phyloP scores from a whole-genome alignment of 2,888 invertebrate genomes.

The Omphaloscelis lunosa region DNA sequence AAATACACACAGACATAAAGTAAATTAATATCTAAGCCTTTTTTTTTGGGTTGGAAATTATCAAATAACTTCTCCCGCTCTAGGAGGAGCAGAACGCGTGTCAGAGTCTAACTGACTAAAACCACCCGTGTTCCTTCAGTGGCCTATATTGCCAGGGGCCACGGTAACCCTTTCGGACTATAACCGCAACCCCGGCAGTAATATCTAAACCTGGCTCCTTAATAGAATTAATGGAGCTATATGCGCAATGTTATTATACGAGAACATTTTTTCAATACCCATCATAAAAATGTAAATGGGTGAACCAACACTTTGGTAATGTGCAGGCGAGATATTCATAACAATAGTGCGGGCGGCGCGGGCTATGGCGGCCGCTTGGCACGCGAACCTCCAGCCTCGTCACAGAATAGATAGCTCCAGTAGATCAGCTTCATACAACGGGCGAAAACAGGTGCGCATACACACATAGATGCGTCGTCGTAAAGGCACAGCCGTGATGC shows the following conservation, averaged over 20 bases:
- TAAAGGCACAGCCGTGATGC: too few species aligned
- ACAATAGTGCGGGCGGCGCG: conserved; percentile 61
- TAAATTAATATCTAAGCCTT: conserved; percentile 23
- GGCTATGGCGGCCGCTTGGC: conserved; percentile 57
- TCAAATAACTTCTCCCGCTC: too few species aligned
- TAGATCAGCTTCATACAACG: background rate
- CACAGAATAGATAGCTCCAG: conserved; percentile 5
- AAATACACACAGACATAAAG: background rate
- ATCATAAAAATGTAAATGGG: conserved; percentile 68
- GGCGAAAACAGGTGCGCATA: background rate
- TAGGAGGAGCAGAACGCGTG: too few species aligned
- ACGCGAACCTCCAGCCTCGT: conserved; percentile 67
- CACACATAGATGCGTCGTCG: background rate
- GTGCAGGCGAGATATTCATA: conserved; percentile 69
- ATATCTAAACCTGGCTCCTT: conserved; percentile 16
- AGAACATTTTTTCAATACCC: conserved; percentile 59
- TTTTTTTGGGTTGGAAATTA: too few species aligned
- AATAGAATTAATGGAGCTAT: conserved; percentile 47
- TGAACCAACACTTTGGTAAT: conserved; percentile 60
- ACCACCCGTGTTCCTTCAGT: too few species aligned
- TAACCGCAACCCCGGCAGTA: too few species aligned
- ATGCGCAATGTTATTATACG: conserved; percentile 50
- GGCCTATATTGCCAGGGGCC: too few species aligned
- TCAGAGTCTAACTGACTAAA: too few species aligned
- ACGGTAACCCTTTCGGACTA: too few species aligned